Base-by-base conservation (phyloP, 2,888 invertebrate genomes). In the Temnothorax ravouxi region DNA sequence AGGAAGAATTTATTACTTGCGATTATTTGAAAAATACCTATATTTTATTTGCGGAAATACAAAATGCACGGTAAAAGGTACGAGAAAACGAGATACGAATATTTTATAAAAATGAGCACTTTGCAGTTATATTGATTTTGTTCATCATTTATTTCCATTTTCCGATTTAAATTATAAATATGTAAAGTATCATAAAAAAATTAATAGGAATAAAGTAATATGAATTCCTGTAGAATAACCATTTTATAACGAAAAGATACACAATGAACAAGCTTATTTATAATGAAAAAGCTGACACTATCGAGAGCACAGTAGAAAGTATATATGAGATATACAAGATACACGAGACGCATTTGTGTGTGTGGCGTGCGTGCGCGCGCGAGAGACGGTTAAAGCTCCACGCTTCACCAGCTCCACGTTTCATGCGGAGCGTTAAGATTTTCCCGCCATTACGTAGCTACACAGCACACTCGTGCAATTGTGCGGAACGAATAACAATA, bases 391-490 rank as follows among this genome's bases (percentile, higher is more conserved):
- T 72, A 25, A 54, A 41, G 4, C 15, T 41, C 29, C 3, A 29
- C 29, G 29, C 29, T 29, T 3, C 3, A 29, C 29, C 29, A 29
- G 29, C 29, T 29, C 29, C 29, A 52, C 21, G 18, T 56, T 34
- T 44, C 11, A 21, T 6, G 5, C 18, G 0, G 21, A 54, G 4
- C 21, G 15, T 47, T n/a, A 15, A 34, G 29, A 3, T 21, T 75
- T 75, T 75, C 75, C 75, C 75, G 75, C 75, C 75, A 62, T 34
- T 29, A 50, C 3, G 34, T 11, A 44, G 18, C 11, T 8, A 15
- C 21, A 34, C 6, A 34, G 11, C 21, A 47, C 21, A 38, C 29
- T 62, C 15, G 34, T 34, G 15, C 3, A 47, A 41, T 25, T 21
- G 4, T 13, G 2, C n/a, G 8, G 15, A 8, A n/a, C n/a, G 15